phyloP scores from a whole-genome alignment of 2,888 invertebrate species.

The Meghimatium bilineatum region DNA sequence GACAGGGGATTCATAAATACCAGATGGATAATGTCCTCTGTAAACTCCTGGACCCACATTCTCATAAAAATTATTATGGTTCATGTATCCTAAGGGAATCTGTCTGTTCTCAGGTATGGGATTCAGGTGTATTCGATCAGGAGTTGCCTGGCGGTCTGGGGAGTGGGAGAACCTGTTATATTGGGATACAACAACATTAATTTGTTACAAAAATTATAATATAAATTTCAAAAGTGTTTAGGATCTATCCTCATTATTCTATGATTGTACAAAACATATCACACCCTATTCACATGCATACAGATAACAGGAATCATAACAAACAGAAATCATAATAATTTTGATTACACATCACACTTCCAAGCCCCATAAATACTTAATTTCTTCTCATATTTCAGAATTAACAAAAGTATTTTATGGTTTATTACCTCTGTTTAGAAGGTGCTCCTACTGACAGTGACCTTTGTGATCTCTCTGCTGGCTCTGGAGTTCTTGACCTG shows the following conservation, averaged over 20 bases:
- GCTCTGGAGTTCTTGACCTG: slow-evolving; percentile 67
- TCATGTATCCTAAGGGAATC: slow-evolving; percentile 53
- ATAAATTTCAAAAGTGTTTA: no score
- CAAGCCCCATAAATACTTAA: no score
- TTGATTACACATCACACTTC: no score
- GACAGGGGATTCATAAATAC: slow-evolving; percentile 40
- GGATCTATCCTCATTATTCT: no score
- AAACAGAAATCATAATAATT: no score
- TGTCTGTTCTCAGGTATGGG: slow-evolving; percentile 70
- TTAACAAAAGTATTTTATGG: no score
- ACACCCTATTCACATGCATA: no score
- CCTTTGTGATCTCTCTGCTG: slow-evolving; percentile 51
- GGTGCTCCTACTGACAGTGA: slow-evolving; percentile 57
- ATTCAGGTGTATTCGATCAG: slow-evolving; percentile 61
- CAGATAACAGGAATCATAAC: no score
- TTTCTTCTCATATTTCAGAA: no score
- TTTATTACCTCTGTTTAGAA: slow-evolving; percentile 52
- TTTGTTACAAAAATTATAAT: no score
- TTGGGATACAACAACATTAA: not conserved
- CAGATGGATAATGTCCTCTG: slow-evolving; percentile 30
- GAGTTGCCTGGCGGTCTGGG: slow-evolving; percentile 60
- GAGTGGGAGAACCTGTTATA: slow-evolving; percentile 53
- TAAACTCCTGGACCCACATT: slow-evolving; percentile 27
- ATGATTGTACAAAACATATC: no score
- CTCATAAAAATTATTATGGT: slow-evolving; percentile 47